These are phyloP conservation scores for Procambarus virginalis DNA, from an alignment of 1,140 invertebrate species.

Conservation along the genomic window DNA sequence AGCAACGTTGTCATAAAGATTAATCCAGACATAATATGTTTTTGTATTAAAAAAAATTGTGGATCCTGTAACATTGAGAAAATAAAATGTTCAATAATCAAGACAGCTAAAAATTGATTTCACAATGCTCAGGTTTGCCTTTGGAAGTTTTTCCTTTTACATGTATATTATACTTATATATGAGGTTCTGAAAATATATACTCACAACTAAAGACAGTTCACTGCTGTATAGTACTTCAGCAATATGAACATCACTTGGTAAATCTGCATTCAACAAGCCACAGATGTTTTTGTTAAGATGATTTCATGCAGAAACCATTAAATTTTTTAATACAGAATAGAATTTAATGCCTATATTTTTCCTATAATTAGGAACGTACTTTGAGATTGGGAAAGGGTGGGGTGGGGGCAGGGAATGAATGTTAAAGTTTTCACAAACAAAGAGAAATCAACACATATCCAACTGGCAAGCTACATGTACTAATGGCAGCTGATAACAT, in stretches of 20 bases:
- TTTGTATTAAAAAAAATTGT: neutral
- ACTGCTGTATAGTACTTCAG: neutral
- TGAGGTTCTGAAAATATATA: neutral
- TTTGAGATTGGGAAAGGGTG: neutral
- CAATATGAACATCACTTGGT: neutral
- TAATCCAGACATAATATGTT: neutral
- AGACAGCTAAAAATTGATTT: neutral
- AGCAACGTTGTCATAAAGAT: neutral
- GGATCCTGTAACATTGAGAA: neutral
- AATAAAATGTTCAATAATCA: neutral
- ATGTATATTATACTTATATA: neutral
- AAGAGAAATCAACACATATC: neutral
- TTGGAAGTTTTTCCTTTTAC: neutral
- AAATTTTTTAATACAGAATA: neutral
- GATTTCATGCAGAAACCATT: conserved; percentile 5
- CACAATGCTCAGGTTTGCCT: neutral
- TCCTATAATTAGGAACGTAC: neutral
- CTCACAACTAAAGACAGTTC: neutral
- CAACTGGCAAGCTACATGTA: neutral
- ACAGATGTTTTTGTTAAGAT: neutral
- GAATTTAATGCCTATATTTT: neutral
- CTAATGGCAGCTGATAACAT: neutral
- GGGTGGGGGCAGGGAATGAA: neutral
- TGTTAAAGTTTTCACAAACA: neutral
- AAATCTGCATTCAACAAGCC: neutral